These are phyloP conservation scores for Sarcophaga bullata DNA, from an alignment of 1,140 invertebrate species.

Conservation along the genomic window DNA sequence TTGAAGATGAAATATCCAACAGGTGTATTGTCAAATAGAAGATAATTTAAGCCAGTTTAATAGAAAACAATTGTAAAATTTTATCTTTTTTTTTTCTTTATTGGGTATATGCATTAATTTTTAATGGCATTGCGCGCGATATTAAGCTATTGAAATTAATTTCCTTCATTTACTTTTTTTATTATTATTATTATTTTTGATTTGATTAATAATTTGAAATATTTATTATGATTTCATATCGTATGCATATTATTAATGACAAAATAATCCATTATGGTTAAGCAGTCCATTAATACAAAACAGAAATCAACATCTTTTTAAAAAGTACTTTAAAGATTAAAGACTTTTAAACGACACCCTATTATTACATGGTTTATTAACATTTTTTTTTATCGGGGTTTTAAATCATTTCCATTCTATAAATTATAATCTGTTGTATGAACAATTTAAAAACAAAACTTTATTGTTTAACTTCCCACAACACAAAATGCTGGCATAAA, in stretches of 20 bases:
- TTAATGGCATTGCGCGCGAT: too few relatives aligned
- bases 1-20: too few relatives aligned
- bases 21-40: too few relatives aligned
- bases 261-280: conserved; percentile 15
- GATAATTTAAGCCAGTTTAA: too few relatives aligned
- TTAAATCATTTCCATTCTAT: conserved; percentile 17
- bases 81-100: too few relatives aligned
- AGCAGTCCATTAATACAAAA: not conserved
- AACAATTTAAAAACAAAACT: not conserved
- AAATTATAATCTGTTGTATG: not conserved
- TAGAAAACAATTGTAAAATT: too few relatives aligned
- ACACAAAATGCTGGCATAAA: not conserved
- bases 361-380: conserved; percentile 19
- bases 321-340: conserved; percentile 21
- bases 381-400: not conserved
- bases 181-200: too few relatives aligned
- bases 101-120: too few relatives aligned
- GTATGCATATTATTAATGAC: not conserved
- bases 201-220: too few relatives aligned
- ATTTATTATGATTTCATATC: not conserved
- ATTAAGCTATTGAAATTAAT: too few relatives aligned
- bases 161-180: too few relatives aligned
- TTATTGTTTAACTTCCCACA: conserved; percentile 35
- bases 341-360: conserved; percentile 14
- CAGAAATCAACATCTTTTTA: not conserved